phyloP scores from a whole-genome alignment of 2,797 vertebrate species.

The Acipenser ruthenus region DNA sequence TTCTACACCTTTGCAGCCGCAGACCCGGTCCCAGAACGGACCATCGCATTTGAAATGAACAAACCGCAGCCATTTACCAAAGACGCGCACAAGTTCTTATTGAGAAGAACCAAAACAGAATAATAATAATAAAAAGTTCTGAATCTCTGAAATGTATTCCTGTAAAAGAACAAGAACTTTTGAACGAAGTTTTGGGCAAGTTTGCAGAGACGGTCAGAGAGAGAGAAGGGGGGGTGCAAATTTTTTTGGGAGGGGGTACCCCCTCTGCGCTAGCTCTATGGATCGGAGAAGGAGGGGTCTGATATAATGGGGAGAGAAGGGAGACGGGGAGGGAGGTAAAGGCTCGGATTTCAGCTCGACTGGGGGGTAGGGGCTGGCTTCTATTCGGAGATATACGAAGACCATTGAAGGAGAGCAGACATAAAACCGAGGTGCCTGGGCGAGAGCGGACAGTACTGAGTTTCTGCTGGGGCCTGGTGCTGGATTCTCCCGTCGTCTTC shows the following conservation, averaged over 20 bases:
- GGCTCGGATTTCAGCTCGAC: conserved; percentile 77
- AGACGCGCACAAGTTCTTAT: too few species aligned
- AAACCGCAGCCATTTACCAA: too few species aligned
- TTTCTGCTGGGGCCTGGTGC: conserved; percentile 73
- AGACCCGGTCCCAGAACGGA: too few species aligned
- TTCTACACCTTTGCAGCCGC: too few species aligned
- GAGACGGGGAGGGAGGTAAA: conserved; percentile 59
- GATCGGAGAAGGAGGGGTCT: conserved; percentile 53
- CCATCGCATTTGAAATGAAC: too few species aligned
- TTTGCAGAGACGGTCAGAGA: conserved; percentile 11
- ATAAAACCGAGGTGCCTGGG: conserved; percentile 78
- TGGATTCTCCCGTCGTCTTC: conserved; percentile 68
- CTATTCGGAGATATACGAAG: conserved; percentile 79
- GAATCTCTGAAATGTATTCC: too few species aligned
- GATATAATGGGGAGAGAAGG: conserved; percentile 43
- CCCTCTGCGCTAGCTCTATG: conserved; percentile 31
- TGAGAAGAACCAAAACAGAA: too few species aligned
- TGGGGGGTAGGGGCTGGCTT: conserved; percentile 77
- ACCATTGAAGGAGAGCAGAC: conserved; percentile 64
- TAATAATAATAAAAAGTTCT: too few species aligned
- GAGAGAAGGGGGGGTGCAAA: conserved; percentile 27
- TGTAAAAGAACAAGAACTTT: too few species aligned
- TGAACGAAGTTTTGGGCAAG: too few species aligned
- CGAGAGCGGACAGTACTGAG: conserved; percentile 68
- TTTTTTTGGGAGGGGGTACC: conserved; percentile 37